Percentiles rank a stretch among this genome's conserved stretches.
phyloP scores from a whole-genome alignment of 2,888 invertebrate species.

The Drosophila koepferae region DNA sequence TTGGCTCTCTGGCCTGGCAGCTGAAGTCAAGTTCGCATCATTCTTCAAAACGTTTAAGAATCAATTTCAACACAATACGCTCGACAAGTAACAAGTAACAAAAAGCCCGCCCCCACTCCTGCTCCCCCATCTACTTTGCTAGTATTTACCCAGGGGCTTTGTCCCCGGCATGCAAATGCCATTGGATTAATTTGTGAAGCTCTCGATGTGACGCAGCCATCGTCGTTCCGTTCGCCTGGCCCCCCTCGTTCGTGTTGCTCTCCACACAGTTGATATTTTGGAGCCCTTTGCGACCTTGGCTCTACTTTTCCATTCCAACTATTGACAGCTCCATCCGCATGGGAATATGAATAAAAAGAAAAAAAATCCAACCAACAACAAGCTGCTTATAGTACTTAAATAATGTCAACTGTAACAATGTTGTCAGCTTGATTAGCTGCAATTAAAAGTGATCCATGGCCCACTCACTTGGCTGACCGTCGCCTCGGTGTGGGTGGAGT shows the following conservation, averaged over 20 bases:
- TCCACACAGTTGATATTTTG: background rate
- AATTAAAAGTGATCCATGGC: constrained; percentile 24
- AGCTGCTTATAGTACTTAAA: constrained; percentile 9
- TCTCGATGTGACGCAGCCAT: constrained; percentile 18
- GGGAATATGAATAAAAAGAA: background rate
- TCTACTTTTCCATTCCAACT: constrained; percentile 13
- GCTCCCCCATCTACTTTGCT: background rate
- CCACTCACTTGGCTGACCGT: background rate
- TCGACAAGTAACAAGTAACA: constrained; percentile 52
- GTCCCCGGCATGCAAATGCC: constrained; percentile 44
- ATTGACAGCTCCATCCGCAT: constrained; percentile 4
- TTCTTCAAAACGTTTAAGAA: constrained; percentile 77
- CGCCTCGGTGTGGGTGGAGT: background rate
- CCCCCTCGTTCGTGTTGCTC: too few species aligned
- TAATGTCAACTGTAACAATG: constrained; percentile 17
- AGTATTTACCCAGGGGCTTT: constrained; percentile 24
- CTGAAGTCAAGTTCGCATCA: constrained; percentile 70
- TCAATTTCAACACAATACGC: constrained; percentile 71
- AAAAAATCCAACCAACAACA: background rate
- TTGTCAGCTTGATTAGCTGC: constrained; percentile 57
- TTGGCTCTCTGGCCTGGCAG: constrained; percentile 11
- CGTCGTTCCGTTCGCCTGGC: too few species aligned
- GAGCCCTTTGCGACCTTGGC: constrained; percentile 29
- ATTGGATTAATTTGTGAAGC: constrained; percentile 55
- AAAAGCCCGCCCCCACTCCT: background rate